Conservation (phyloP, 92 coral and sea anemone species). For the Zoanthus solanderi region DNA sequence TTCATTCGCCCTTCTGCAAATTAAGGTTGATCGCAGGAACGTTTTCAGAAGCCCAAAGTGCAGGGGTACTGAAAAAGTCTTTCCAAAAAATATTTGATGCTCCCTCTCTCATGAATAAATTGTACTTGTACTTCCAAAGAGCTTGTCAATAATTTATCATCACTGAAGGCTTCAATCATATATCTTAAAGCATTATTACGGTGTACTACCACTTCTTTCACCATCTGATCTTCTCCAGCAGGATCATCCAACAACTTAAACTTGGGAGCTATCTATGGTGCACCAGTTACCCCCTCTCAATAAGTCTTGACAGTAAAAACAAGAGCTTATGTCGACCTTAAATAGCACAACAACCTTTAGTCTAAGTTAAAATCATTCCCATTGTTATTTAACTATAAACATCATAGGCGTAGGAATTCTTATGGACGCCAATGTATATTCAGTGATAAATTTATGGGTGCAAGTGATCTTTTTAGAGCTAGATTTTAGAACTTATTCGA, state of each 20-base stretch:
- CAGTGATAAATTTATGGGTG: no score
- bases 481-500: no score
- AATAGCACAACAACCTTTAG: background rate
- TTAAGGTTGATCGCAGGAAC: conserved; percentile 65
- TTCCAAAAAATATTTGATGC: conserved; percentile 54
- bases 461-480: no score
- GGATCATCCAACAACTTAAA: background rate
- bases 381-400: no score
- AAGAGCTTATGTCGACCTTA: conserved; percentile 1
- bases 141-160: background rate
- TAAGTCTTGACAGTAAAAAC: background rate
- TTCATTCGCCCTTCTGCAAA: conserved; percentile 56
- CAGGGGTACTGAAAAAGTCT: conserved; percentile 26
- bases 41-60: conserved; percentile 56
- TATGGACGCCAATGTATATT: no score
- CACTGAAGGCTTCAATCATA: background rate
- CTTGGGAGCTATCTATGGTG: background rate
- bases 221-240: conserved; percentile 1
- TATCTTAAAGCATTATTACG: background rate
- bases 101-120: conserved; percentile 42
- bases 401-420: no score
- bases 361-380: background rate
- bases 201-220: conserved; percentile 2
- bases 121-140: background rate
- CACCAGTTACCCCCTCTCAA: background rate